Evolutionary conservation across 1,140 invertebrate species (phyloP), one percentile per base, ranked within the genome.

Genomic region (Apis laboriosa): DNA sequence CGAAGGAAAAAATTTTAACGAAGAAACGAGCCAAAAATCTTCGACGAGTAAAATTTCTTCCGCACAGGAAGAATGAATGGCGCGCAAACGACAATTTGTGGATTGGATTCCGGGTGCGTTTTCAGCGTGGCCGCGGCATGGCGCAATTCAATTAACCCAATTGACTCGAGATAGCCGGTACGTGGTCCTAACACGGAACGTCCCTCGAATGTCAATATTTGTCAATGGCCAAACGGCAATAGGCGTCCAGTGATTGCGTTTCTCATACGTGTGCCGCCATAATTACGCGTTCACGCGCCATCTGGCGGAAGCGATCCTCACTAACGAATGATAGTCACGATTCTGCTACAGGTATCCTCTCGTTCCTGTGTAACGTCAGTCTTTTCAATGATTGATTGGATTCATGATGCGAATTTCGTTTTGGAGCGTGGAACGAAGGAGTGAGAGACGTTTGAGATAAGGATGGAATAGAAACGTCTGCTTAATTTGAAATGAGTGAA

Each of bases 201-300:
- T 75, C 43, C 55, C 55, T 63, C 66, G 85, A 86, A 86, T 80
- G 77, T 79, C 84, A 83, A 88, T 89, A 88, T 89, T 88, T 88
- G 86, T 77, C 80, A 81, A 71, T 84, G 74, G 56, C 51, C 77
- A 80, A 81, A 82, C 73, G 63, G 66, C 75, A 83, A 83, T 75
- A 24, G 79, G 34, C 53, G 28, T 19, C 21, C 28, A 24, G 66
- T 71, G 60, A 70, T 58, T 82, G 84, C 77, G 28, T n/a, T 13
- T 17, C 49, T 21, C 28, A 17, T 34, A 5, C 17, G 15, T 67
- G 58, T 21, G 24, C 1, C 55, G 11, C 56, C 8, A 43, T 71
- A 71, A 76, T 76, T 64, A 64, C 74, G 43, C n/a, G 74, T 51
- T 51, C 28, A 21, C 55, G 67, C 53, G 34, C 24, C 19, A 21